These are phyloP conservation scores for Mya arenaria DNA, from an alignment of 1,140 invertebrate species.

Conservation along the genomic window DNA sequence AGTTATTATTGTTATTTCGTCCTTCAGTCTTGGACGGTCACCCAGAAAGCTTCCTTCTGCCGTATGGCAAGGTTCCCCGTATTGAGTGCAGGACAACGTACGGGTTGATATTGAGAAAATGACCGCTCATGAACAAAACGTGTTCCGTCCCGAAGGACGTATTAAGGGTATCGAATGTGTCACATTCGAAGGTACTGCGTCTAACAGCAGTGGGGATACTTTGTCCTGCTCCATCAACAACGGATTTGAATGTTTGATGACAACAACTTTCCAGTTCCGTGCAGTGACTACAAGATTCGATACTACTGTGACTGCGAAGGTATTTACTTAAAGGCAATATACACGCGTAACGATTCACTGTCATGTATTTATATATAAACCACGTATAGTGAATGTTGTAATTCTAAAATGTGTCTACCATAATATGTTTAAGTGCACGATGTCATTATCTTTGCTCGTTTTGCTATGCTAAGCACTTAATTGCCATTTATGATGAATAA, in stretches of 20 bases:
- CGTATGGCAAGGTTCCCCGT: too few species aligned
- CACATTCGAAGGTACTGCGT: conserved; percentile 29
- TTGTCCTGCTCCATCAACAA: conserved; percentile 77
- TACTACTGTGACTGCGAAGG: conserved; percentile 80
- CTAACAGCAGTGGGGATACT: conserved; percentile 68
- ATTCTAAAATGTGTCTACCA: too few species aligned
- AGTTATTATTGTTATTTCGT: too few species aligned
- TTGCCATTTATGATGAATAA: too few species aligned
- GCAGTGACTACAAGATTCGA: conserved; percentile 81
- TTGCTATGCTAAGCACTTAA: too few species aligned
- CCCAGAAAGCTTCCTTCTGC: too few species aligned
- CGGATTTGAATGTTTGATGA: conserved; percentile 78
- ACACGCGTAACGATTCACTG: too few species aligned
- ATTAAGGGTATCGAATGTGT: conserved; percentile 43
- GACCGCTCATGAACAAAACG: conserved; percentile 35
- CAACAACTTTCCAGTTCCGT: conserved; percentile 72
- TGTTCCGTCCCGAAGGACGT: conserved; percentile 53
- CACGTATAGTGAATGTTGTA: too few species aligned
- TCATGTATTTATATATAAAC: too few species aligned
- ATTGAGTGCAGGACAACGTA: conserved; percentile 50
- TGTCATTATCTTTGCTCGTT: too few species aligned
- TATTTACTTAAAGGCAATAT: conserved; percentile 51
- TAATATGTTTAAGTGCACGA: too few species aligned
- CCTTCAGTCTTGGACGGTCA: too few species aligned
- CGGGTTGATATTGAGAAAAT: conserved; percentile 67